Evolutionary conservation across 2,113 vertebrate genomes (phyloP).

Genomic region (Ondatra zibethicus): DNA sequence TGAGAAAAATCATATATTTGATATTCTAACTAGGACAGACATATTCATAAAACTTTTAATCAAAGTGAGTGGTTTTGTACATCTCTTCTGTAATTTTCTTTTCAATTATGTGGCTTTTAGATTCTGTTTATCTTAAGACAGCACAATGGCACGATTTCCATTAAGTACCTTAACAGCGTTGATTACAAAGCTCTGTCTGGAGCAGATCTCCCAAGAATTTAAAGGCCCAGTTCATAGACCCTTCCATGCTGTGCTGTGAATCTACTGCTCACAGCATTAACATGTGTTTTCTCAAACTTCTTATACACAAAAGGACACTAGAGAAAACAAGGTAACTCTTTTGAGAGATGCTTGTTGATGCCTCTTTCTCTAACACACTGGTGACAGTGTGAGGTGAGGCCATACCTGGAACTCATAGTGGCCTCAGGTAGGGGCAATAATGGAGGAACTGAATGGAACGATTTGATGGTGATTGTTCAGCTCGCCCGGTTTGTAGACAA

Average conservation of each 20-base stretch:
- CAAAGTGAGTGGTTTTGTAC: neutral
- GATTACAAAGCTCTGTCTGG: neutral
- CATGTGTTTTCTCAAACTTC: neutral
- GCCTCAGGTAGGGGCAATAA: neutral
- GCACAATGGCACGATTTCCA: slow-evolving; percentile 15
- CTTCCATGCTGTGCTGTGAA: neutral
- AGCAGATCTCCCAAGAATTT: neutral
- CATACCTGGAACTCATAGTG: neutral
- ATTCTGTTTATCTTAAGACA: neutral
- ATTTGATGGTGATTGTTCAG: neutral
- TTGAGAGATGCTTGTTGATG: neutral
- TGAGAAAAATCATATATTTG: neutral
- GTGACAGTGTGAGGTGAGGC: neutral
- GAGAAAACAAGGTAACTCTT: neutral
- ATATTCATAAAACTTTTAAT: slow-evolving; percentile 20
- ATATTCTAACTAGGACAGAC: neutral
- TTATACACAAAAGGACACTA: neutral
- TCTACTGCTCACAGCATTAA: neutral
- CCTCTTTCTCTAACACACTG: neutral
- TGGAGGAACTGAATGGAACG: neutral
- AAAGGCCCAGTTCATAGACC: neutral
- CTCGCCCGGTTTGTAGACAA: neutral
- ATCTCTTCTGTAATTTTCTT: slow-evolving; percentile 28
- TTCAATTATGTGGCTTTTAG: neutral
- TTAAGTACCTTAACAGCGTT: neutral